Base-by-base conservation (phyloP, 1,140 invertebrate species). In the Lithobius niger region DNA sequence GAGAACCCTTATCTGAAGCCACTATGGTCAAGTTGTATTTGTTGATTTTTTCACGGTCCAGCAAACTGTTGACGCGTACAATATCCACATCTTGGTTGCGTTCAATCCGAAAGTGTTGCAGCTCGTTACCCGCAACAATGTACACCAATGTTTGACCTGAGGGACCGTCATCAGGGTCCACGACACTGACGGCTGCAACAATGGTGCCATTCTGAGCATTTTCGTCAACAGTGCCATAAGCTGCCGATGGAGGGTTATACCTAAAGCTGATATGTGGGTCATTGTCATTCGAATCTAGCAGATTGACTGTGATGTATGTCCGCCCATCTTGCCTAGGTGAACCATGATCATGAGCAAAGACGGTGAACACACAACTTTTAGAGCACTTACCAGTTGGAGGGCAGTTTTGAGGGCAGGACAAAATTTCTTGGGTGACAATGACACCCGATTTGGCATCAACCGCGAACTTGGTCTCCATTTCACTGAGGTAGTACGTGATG, bases 201-300 rank as follows among this genome's bases (percentile, higher is more conserved):
- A 92, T 81, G 1, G 85, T 85, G 13, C 88, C 88, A 66, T 88
- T 89, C 18, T 76, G 76, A 0, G 90, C 88, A 70, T 94, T 94
- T 71, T 97, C 92, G 67, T 95, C 90, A 0, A 97, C 90, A 0
- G 86, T 90, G 1, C 89, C 91, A 65, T 83, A 86, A 26, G 77
- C 81, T 0, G 85, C 84, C 0, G 82, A 85, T 0, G 82, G 72
- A 4, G 88, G 87, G 65, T 91, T 87, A 68, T 93, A 93, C 6
- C 81, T 81, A 66, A 97, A 95, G 56, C 81, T 82, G 49, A 97
- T 94, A 24, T 85, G 77, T 2, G 93, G 94, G 72, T 91, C 88
- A 67, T 97, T 91, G 75, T 96, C 90, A 71, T 96, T 96, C 1
- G 88, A 84, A 68, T 96, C 92, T 27, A 94, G 74, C 16, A 97